Evolutionary conservation across 2,797 vertebrate genomes (phyloP).

Genomic region (Rhinoraja longicauda): DNA sequence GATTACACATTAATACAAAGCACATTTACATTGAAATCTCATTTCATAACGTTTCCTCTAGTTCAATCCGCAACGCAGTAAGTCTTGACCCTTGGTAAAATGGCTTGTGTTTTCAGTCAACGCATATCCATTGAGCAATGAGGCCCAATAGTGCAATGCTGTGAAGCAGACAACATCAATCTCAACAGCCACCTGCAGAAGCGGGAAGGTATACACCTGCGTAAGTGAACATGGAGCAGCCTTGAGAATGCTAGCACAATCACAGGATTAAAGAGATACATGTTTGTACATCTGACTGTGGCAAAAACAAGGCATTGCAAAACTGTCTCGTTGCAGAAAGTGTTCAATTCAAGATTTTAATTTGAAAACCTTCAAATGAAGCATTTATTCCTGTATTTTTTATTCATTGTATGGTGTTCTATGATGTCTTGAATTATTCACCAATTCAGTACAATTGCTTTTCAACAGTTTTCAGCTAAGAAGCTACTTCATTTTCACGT

Average conservation of each 20-base stretch:
- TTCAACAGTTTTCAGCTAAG: not conserved
- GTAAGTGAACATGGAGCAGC: not conserved
- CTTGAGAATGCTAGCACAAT: not conserved
- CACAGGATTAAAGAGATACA: not conserved
- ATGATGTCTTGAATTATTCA: not conserved
- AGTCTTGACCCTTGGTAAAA: not conserved
- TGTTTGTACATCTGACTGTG: not conserved
- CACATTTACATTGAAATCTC: not conserved
- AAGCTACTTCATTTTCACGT: not conserved
- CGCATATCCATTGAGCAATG: not conserved
- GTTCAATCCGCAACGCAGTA: not conserved
- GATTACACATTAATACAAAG: not conserved
- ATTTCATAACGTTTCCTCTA: not conserved
- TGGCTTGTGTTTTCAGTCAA: not conserved
- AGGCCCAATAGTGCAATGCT: not conserved
- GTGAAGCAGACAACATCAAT: not conserved
- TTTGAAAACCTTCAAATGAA: not conserved
- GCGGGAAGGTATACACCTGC: not conserved
- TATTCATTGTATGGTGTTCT: not conserved
- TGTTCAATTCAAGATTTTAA: not conserved
- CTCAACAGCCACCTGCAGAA: not conserved
- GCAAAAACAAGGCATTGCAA: not conserved
- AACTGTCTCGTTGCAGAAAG: not conserved
- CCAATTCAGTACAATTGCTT: not conserved
- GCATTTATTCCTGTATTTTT: not conserved